phyloP scores from a whole-genome alignment of 2,888 invertebrate genomes.

The Tetanocera ferruginea region DNA sequence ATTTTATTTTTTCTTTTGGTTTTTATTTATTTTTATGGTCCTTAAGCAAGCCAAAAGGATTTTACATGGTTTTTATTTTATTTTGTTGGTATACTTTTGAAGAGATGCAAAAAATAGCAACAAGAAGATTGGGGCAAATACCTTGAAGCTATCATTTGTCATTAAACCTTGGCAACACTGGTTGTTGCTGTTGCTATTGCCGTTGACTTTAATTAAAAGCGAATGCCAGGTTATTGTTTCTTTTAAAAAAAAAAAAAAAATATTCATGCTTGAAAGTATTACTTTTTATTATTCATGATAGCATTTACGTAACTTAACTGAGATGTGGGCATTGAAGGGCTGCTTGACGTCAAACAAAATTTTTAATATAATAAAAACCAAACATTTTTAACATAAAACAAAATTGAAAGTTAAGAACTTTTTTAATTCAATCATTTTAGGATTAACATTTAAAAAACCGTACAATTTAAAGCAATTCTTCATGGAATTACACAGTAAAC shows the following conservation, averaged over 20 bases:
- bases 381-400: no score
- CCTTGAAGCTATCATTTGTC: constrained; percentile 23
- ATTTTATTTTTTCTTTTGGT: background rate
- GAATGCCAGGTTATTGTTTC: constrained; percentile 22
- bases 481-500: no score
- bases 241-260: background rate
- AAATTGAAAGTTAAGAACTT: no score
- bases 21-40: background rate
- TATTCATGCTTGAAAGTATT: background rate
- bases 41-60: background rate
- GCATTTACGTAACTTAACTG: background rate
- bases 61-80: background rate
- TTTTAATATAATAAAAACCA: no score
- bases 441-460: no score
- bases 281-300: background rate
- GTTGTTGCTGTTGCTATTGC: background rate
- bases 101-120: background rate
- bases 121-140: background rate
- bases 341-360: no score
- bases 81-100: no score
- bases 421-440: no score
- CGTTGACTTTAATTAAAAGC: constrained; percentile 41
- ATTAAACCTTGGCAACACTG: constrained; percentile 32
- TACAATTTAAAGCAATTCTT: no score
- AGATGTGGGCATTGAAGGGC: background rate